Percentiles rank a stretch among this genome's conserved stretches.
Evolutionary conservation across 2,113 vertebrate species (phyloP).

Genomic region (Hippocampus zosterae): DNA sequence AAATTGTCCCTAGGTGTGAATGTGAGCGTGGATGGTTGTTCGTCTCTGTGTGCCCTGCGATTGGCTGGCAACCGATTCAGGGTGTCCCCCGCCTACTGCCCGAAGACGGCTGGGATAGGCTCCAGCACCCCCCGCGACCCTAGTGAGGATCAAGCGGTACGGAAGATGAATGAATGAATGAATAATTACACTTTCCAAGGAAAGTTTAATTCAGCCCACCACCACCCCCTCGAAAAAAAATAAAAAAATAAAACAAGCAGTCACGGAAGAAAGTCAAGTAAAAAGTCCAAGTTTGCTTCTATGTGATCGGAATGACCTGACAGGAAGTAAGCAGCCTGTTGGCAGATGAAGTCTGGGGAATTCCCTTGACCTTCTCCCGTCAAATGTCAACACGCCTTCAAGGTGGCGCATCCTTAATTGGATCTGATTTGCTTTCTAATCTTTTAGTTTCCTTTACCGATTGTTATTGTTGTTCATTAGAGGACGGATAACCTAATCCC

Average conservation of each 20-base stretch:
- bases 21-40: too few relatives aligned
- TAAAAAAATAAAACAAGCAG: not conserved
- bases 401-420: constrained; percentile 65
- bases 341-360: constrained; percentile 47
- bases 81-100: too few relatives aligned
- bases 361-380: constrained; percentile 73
- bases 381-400: constrained; percentile 66
- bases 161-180: too few relatives aligned
- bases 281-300: constrained; percentile 1
- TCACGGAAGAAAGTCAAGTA: not conserved
- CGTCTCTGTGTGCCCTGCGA: too few relatives aligned
- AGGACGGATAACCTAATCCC: constrained; percentile 65
- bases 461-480: constrained; percentile 58
- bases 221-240: too few relatives aligned
- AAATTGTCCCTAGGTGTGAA: too few relatives aligned
- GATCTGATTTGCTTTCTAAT: constrained; percentile 54
- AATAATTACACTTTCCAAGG: too few relatives aligned
- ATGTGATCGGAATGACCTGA: not conserved
- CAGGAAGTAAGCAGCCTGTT: constrained; percentile 3
- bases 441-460: constrained; percentile 29
- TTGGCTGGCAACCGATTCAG: too few relatives aligned
- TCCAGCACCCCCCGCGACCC: too few relatives aligned
- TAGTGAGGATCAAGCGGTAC: too few relatives aligned
- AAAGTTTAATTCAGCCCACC: too few relatives aligned
- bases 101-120: too few relatives aligned